Base-by-base conservation (phyloP, 2,797 vertebrate species). In the Cossypha heuglini region DNA sequence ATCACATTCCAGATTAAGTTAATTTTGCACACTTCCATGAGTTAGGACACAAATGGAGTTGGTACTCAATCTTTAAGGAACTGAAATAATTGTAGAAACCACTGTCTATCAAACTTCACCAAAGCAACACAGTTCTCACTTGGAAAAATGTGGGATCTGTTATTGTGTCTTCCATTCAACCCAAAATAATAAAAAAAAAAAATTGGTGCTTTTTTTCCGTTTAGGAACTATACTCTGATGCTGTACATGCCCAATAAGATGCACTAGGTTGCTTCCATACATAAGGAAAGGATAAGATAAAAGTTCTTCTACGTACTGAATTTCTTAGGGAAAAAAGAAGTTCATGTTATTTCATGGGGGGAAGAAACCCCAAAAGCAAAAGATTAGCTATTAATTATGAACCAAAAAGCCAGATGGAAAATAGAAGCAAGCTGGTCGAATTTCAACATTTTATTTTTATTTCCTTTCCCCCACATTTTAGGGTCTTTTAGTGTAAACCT, bases 161-260 rank as follows among this genome's bases (percentile, higher is more conserved):
- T 64, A 37, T 13, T 0, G 0, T 29, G 14, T 19, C 18, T 59
- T 79, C 25, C 12, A 59, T 69, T 82, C 20, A 45, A 2, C 1
- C 14, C 9, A 64, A 81, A 90, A 61, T 14, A 58, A 63, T 33
- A 8, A 6, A 14, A 38, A 38, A 51, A 40, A 88, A 81, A 67
- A 21, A 21, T 0, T 15, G 3, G 2, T 42, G 13, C 0, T 20
- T 49, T 33, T 38, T n/a, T 11, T 1, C 11, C 16, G 8, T 58
- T 75, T 48, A 79, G 29, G 11, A 85, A 33, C 5, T 6, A 31
- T 29, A 75, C 13, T n/a, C 18, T 40, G 25, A 33, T n/a, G 20
- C 49, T 33, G 20, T 13, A 40, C 1, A 2, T 11, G 25, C 8
- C 37, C 26, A 29, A 0, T 43, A 48, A 35, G 13, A 52, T 26